Conservation (phyloP, 2,797 vertebrate species). For the Cheirogaleus major region DNA sequence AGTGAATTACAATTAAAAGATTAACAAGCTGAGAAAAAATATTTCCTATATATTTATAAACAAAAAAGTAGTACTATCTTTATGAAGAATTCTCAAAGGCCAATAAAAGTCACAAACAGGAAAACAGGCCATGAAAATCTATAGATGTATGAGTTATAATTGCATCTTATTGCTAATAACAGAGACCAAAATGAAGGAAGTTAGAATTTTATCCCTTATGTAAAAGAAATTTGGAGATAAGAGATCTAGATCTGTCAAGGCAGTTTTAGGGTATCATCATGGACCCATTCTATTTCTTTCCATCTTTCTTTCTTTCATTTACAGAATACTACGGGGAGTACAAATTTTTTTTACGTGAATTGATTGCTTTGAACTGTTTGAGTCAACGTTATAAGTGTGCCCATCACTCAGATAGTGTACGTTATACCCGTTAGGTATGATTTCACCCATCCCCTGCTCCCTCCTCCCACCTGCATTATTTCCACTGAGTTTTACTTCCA, state of each 20-base stretch:
- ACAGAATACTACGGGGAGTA: no score
- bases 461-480: no score
- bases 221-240: background rate
- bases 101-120: background rate
- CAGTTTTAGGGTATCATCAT: background rate
- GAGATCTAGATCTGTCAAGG: background rate
- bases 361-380: no score
- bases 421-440: no score
- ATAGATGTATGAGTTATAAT: background rate
- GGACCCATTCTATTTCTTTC: background rate
- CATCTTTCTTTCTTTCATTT: no score
- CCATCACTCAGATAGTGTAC: no score
- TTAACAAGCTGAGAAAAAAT: background rate
- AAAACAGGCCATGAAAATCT: background rate
- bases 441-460: no score
- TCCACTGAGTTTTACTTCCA: no score
- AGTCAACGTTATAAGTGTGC: no score
- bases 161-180: background rate
- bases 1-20: background rate
- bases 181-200: background rate
- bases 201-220: background rate
- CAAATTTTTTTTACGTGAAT: no score
- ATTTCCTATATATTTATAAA: background rate
- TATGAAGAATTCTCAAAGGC: background rate
- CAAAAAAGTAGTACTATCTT: background rate